phyloP scores from a whole-genome alignment of 2,113 vertebrate species.

The Channa maculata region DNA sequence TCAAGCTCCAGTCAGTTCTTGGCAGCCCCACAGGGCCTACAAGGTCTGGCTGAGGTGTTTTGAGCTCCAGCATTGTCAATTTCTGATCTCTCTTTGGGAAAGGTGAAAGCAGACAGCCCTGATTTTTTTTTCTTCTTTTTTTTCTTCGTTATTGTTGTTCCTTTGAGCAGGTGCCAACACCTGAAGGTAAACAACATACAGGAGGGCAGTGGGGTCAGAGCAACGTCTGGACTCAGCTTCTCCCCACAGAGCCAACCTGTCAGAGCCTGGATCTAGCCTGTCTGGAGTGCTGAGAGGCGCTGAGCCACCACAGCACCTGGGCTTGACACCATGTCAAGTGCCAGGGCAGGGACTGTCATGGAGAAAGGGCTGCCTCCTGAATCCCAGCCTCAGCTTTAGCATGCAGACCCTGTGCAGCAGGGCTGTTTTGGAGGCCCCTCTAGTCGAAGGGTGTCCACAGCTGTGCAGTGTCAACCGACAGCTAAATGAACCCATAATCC shows the following conservation, averaged over 20 bases:
- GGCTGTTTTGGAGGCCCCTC: conserved; percentile 47
- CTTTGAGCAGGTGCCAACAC: conserved; percentile 75
- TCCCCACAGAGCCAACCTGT: conserved; percentile 76
- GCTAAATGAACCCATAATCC: conserved; percentile 56
- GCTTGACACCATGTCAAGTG: conserved; percentile 70
- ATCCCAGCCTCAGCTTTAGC: conserved; percentile 52
- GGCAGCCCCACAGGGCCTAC: conserved; percentile 75
- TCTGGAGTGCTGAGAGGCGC: conserved; percentile 64
- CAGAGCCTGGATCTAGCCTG: conserved; percentile 73
- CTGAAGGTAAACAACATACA: conserved; percentile 78
- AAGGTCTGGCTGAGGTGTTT: conserved; percentile 72
- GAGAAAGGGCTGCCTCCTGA: conserved; percentile 54
- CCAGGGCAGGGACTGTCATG: conserved; percentile 68
- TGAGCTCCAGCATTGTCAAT: conserved; percentile 72
- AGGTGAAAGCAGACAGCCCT: conserved; percentile 59
- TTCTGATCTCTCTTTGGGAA: conserved; percentile 72
- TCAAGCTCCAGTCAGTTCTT: conserved; percentile 78
- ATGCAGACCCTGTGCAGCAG: conserved; percentile 53
- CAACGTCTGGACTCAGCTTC: conserved; percentile 68
- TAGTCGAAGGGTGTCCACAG: conserved; percentile 35
- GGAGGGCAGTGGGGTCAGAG: conserved; percentile 77
- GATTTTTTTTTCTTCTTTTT: background rate
- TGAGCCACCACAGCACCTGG: conserved; percentile 60
- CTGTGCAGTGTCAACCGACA: conserved; percentile 29
- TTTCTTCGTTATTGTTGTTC: too few species aligned